Base-by-base conservation (phyloP, 53 echinoderm and acorn worm species). In the Glandiceps talaboti region DNA sequence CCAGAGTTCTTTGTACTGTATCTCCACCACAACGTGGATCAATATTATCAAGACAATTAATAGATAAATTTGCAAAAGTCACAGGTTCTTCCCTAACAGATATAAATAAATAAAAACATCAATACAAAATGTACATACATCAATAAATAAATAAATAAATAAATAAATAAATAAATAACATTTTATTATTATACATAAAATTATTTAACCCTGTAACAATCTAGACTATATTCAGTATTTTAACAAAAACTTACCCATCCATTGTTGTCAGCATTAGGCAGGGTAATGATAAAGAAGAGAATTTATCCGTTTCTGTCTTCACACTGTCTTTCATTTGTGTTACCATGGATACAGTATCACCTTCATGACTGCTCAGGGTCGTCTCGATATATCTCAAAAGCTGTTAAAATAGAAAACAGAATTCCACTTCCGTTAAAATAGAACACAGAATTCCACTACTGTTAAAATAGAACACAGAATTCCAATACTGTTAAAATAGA, bases 61-160 rank as follows among this genome's bases (percentile, higher is more conserved):
- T 90, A 76, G 94, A 90, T 84, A 94, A 89, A 29, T 92, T 91
- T 33, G 29, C 83, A 1, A 91, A 83, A 1, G 91, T 87, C 26
- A 89, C 78, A 31, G 64, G 72, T 30, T 92, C 82, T 31, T 85
- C 91, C 81, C 94, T 92, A 78, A 26, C 26, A 74, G 14, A 12
- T 45, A 45, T 12, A 45, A 12, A n/a, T n/a, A n/a, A n/a, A n/a
- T n/a, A n/a, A n/a, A n/a, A n/a, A n/a, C n/a, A n/a, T n/a, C n/a
- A n/a, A n/a, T n/a, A n/a, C n/a, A n/a, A n/a, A n/a, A n/a, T n/a
- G n/a, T n/a, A n/a, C n/a, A n/a, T n/a, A n/a, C n/a, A n/a, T n/a
- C n/a, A n/a, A n/a, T n/a, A n/a, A n/a, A n/a, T n/a, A n/a, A n/a
- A n/a, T n/a, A n/a, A n/a, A n/a, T n/a, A n/a, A n/a, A n/a, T n/a